phyloP scores from a whole-genome alignment of 2,113 vertebrate genomes.

The Lamprologus callipterus region DNA sequence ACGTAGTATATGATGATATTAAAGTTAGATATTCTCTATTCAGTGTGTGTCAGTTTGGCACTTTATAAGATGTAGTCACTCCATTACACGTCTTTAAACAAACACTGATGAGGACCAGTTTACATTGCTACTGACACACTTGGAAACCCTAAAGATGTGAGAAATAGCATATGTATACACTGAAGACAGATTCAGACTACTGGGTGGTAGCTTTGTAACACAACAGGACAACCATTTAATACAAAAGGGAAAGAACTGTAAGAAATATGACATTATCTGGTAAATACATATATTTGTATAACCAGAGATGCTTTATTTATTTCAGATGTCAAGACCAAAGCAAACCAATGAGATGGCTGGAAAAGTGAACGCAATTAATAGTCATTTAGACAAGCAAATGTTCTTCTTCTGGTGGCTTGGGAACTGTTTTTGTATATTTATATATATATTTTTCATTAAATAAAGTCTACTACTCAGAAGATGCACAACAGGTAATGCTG shows the following conservation, averaged over 20 bases:
- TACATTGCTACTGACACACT: slow-evolving; percentile 21
- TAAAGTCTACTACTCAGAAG: slow-evolving; percentile 33
- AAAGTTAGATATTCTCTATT: slow-evolving; percentile 20
- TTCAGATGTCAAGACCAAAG: background rate
- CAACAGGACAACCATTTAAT: slow-evolving; percentile 26
- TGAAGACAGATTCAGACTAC: slow-evolving; percentile 21
- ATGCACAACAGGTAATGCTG: slow-evolving; percentile 34
- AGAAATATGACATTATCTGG: background rate
- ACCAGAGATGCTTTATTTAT: slow-evolving; percentile 11
- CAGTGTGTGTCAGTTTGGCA: slow-evolving; percentile 56
- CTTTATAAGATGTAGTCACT: slow-evolving; percentile 24
- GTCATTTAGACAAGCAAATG: background rate
- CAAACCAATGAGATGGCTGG: background rate
- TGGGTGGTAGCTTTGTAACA: slow-evolving; percentile 26
- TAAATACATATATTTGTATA: background rate
- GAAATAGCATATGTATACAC: slow-evolving; percentile 22
- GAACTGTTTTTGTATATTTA: background rate
- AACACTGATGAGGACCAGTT: slow-evolving; percentile 33
- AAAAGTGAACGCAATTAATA: background rate
- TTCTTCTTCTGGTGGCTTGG: slow-evolving; percentile 11
- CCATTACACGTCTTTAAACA: slow-evolving; percentile 22
- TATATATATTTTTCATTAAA: background rate
- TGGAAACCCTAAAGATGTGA: slow-evolving; percentile 5
- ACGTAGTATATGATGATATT: background rate
- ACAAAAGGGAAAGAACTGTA: slow-evolving; percentile 8